phyloP scores from a whole-genome alignment of 2,797 vertebrate genomes.

The Propithecus deckenii region DNA sequence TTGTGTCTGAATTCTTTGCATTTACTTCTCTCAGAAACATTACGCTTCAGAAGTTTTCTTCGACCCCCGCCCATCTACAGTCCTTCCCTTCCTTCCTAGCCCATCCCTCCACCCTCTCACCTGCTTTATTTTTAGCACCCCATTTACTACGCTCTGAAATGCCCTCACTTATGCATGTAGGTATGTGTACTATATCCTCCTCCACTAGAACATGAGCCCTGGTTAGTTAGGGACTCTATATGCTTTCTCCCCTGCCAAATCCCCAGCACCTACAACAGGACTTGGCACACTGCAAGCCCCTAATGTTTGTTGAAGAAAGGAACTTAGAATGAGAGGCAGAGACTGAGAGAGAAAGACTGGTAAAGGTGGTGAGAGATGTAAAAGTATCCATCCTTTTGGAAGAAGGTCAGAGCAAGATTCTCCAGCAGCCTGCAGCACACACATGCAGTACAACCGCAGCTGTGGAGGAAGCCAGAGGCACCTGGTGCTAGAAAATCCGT shows the following conservation, averaged over 20 bases:
- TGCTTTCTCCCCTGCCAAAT: neutral
- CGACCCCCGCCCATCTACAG: neutral
- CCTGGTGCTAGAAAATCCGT: conserved; percentile 62
- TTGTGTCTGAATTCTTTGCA: neutral
- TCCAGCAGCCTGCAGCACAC: neutral
- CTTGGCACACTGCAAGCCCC: neutral
- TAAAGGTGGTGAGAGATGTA: neutral
- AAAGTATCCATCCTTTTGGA: neutral
- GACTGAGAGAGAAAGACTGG: neutral
- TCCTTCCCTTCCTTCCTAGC: neutral
- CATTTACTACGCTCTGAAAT: neutral
- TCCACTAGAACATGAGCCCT: neutral
- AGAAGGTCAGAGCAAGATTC: neutral
- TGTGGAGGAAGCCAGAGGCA: conserved; percentile 15
- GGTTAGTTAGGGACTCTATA: neutral
- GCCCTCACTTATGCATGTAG: neutral
- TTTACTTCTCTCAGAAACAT: neutral
- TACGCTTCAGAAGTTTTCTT: neutral
- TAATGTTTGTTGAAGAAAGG: neutral
- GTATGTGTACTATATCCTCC: neutral
- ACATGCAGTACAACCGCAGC: neutral
- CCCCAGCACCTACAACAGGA: neutral
- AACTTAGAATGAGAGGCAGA: neutral
- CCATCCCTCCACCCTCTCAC: neutral
- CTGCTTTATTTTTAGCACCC: neutral